Conservation (phyloP, 2,113 vertebrate genomes). For the Baryphthengus martii region DNA sequence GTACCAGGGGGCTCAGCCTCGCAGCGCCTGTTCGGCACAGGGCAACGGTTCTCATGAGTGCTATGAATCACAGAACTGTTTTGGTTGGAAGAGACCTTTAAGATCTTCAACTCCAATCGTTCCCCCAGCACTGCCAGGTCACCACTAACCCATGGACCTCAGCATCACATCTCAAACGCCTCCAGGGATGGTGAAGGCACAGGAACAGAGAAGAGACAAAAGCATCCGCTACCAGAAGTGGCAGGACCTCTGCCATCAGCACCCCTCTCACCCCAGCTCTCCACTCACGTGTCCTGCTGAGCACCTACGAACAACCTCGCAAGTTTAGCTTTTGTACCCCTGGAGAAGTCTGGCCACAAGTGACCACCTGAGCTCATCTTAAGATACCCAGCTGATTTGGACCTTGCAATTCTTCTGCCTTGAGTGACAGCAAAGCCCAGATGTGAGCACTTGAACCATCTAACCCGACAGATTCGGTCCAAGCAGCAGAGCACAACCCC, state of each 20-base stretch:
- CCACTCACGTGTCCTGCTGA: background rate
- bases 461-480: background rate
- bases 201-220: background rate
- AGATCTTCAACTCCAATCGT: background rate
- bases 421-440: background rate
- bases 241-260: no score
- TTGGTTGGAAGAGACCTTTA: background rate
- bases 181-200: background rate
- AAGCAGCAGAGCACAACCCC: background rate
- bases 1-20: background rate
- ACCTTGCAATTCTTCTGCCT: background rate
- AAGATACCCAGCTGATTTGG: background rate
- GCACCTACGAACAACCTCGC: fast-evolving
- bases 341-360: background rate
- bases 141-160: background rate
- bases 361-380: background rate
- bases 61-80: background rate
- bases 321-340: background rate
- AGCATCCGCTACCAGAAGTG: background rate
- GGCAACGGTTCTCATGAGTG: fast-evolving
- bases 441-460: background rate
- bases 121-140: background rate
- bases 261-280: background rate
- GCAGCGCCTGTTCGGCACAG: fast-evolving
- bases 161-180: background rate